Evolutionary conservation across 2,888 invertebrate genomes (phyloP), one percentile per base, ranked within the genome.

Genomic region (Ecliptopera silaceata): DNA sequence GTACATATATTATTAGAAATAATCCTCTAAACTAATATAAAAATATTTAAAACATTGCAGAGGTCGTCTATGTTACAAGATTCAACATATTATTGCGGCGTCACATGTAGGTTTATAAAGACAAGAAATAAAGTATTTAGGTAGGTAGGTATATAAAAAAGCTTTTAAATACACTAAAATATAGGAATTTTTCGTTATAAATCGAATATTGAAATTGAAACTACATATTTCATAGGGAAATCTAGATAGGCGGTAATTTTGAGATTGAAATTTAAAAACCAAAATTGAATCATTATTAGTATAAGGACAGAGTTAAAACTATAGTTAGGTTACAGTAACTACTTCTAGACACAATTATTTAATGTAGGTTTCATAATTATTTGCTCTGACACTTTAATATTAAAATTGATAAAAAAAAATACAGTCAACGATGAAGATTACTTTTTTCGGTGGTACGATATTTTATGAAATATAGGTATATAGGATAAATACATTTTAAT

Each of bases 1-100:
- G n/a, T n/a, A n/a, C n/a, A 61, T 53, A 54, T 58, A 59, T 56
- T 62, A 59, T 49, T 45, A 59, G 26, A 56, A 61, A 64, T 61
- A 53, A 53, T 49, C 32, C 31, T 44, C 44, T 58, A 49, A 6
- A 45, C 22, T 38, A 13, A 54, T 17, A 32, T 29, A 18, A 22
- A 48, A 56, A 55, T 57, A 61, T 55, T 57, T 52, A 31, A 49
- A 45, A 45, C 10, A 50, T 49, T 45, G 45, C 43, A 5, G 32
- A 22, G 20, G 6, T 26, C 6, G 26, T 6, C 26, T 26, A 26
- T 1, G 39, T 52, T 31, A 41, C 39, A 38, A 53, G 17, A 46
- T 41, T 45, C 20, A 45, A 45, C 29, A 36, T 51, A 36, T 34
- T 29, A 32, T 31, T 20, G 17, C 34, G 12, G 34, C 18, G 18